Evolutionary conservation across 2,888 invertebrate genomes (phyloP).

Genomic region (Troides helena): DNA sequence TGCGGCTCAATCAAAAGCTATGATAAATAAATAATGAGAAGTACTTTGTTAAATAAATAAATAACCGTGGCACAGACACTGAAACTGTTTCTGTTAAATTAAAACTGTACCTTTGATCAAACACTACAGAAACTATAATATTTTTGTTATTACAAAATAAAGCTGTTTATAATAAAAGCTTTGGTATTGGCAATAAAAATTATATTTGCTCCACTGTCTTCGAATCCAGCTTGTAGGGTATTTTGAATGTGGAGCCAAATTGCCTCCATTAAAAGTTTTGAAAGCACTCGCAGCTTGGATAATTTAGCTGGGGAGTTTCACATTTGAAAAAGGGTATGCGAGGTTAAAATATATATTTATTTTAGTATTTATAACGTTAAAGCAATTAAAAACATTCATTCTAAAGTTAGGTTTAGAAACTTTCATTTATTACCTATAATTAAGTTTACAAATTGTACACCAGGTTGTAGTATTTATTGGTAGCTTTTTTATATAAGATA

Average conservation of each 20-base stretch:
- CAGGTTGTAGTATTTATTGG: too few species aligned
- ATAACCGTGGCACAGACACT: background rate
- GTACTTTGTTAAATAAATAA: conserved; percentile 26
- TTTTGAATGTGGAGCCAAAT: conserved; percentile 76
- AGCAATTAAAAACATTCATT: conserved; percentile 1
- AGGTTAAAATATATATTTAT: conserved; percentile 25
- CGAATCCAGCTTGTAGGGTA: conserved; percentile 53
- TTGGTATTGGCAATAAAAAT: conserved; percentile 9
- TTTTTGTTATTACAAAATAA: background rate
- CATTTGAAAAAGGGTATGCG: conserved; percentile 26
- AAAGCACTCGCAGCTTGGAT: conserved; percentile 77
- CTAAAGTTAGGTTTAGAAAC: background rate
- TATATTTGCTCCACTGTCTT: conserved; percentile 35
- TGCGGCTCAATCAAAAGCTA: conserved; percentile 17
- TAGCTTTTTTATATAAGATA: too few species aligned
- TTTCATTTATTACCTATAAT: too few species aligned
- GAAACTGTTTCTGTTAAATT: background rate
- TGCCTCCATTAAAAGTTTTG: conserved; percentile 79
- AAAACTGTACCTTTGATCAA: background rate
- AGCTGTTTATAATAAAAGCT: background rate
- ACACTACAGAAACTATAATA: background rate
- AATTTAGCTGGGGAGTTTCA: conserved; percentile 52
- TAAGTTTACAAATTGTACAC: too few species aligned
- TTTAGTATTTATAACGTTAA: conserved; percentile 15
- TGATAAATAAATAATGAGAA: background rate